Evolutionary conservation across 1,140 invertebrate species (phyloP).

Genomic region (Cardiocondyla obscurior): DNA sequence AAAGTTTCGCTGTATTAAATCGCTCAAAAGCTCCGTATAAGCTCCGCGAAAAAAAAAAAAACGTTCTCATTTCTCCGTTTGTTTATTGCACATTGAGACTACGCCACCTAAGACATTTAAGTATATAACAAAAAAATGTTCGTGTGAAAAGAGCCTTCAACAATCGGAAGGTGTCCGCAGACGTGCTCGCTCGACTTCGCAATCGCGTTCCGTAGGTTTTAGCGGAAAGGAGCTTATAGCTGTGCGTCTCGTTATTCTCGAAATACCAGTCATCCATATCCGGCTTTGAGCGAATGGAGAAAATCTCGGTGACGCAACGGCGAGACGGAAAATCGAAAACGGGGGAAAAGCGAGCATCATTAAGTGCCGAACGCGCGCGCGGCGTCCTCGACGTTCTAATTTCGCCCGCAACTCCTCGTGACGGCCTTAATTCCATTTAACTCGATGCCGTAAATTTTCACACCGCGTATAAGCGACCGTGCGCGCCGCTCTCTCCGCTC

Average conservation of each 20-base stretch:
- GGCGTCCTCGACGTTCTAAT: slow-evolving; percentile 56
- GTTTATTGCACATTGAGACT: background rate
- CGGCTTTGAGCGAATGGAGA: slow-evolving; percentile 9
- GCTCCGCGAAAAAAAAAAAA: background rate
- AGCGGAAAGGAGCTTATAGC: background rate
- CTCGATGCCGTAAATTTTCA: slow-evolving; percentile 58
- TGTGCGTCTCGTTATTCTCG: slow-evolving; percentile 44
- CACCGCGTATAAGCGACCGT: slow-evolving; percentile 22
- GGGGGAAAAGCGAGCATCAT: slow-evolving; percentile 30
- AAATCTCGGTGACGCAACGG: slow-evolving; percentile 16
- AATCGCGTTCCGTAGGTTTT: background rate
- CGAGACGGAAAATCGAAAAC: slow-evolving; percentile 38
- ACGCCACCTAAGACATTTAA: no score
- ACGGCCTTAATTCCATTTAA: slow-evolving; percentile 59
- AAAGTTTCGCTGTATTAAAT: background rate
- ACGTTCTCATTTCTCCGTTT: background rate
- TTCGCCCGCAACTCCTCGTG: slow-evolving; percentile 47
- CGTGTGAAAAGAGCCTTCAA: background rate
- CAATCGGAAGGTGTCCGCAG: background rate
- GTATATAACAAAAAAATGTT: no score
- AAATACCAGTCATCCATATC: slow-evolving; percentile 27
- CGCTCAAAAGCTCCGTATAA: no score
- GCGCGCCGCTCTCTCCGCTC: background rate
- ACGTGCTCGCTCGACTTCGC: background rate
- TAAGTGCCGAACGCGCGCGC: background rate